Base-by-base conservation (phyloP, 2,888 invertebrate species). In the Beris morrisii region DNA sequence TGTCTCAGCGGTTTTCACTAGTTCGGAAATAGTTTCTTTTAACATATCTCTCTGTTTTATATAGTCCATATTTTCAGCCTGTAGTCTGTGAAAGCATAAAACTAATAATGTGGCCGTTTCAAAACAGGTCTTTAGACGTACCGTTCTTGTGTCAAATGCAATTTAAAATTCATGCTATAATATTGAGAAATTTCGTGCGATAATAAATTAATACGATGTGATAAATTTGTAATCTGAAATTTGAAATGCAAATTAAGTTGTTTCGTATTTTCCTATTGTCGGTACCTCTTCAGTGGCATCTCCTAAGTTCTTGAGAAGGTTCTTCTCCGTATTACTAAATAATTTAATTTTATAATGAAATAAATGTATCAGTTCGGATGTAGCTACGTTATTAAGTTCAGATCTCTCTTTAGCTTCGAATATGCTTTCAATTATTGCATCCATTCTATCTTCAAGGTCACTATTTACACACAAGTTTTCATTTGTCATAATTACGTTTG, bases 301-400 rank as follows among this genome's bases (percentile, higher is more conserved):
- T 15, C 78, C 76, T 28, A 80, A 71, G 0, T 76, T 73, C 65
- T 75, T 76, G 11, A 75, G 73, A 73, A 78, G 73, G 50, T 73
- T 73, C 11, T 69, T 71, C 45, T 77, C 72, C 6, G 73, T 69
- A 15, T 73, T 73, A 44, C 73, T 75, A 12, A 75, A 74, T 65
- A 78, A 77, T 45, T 78, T 75, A 44, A 78, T 76, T 72, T 79
- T 80, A 70, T 79, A 78, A 59, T 77, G 78, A 44, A 77, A 80
- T 38, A 80, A 58, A 67, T 80, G 79, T 63, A 80, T 77, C 38
- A 80, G 73, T 71, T 80, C 79, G 0, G 80, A 79, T 5, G 78
- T 77, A 2, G 79, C 75, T 9, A 77, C 71, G 66, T 78, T 74
- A n/a, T 78, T 74, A 13, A 79, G 64, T 70, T 67, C 67, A 5